Percentiles rank a stretch among this genome's conserved stretches.
These are phyloP conservation scores for Coccyzus lansbergi DNA, from an alignment of 2,797 vertebrate genomes.

Conservation along the genomic window DNA sequence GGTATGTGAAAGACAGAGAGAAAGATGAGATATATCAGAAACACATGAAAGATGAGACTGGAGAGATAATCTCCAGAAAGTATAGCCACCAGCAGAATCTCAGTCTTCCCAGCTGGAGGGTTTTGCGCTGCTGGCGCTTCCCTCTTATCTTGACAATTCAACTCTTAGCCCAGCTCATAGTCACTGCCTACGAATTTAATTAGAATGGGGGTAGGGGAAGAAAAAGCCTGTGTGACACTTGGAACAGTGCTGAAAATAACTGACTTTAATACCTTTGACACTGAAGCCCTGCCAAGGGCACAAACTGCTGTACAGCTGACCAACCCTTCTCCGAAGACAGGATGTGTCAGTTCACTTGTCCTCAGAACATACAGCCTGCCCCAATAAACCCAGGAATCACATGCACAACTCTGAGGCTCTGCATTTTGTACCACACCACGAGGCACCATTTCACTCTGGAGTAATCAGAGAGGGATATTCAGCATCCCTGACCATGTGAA, in stretches of 20 bases:
- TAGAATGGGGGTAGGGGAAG: constrained; percentile 14
- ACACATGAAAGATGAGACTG: not conserved
- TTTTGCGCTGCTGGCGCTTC: not conserved
- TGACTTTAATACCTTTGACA: constrained; percentile 56
- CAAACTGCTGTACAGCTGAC: not conserved
- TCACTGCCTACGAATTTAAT: constrained; percentile 41
- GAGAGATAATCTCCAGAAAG: constrained; percentile 23
- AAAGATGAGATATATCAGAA: constrained; percentile 16
- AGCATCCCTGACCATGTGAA: not conserved
- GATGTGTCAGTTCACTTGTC: not conserved
- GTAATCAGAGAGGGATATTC: not conserved
- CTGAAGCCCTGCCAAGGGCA: constrained; percentile 53
- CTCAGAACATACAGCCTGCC: not conserved
- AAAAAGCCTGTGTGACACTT: not conserved
- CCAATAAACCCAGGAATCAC: accelerated
- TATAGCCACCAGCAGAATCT: constrained; percentile 2
- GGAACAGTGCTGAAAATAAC: constrained; percentile 33
- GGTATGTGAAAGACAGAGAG: not conserved
- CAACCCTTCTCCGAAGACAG: constrained; percentile 3
- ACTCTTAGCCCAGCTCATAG: constrained; percentile 1
- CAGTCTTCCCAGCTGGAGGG: constrained; percentile 43
- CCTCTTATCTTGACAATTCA: constrained; percentile 22
- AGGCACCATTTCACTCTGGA: not conserved
- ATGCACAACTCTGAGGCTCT: not conserved
- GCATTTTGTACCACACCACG: not conserved